Conservation (phyloP, 2,888 invertebrate species). For the Xestia sexstrigata region DNA sequence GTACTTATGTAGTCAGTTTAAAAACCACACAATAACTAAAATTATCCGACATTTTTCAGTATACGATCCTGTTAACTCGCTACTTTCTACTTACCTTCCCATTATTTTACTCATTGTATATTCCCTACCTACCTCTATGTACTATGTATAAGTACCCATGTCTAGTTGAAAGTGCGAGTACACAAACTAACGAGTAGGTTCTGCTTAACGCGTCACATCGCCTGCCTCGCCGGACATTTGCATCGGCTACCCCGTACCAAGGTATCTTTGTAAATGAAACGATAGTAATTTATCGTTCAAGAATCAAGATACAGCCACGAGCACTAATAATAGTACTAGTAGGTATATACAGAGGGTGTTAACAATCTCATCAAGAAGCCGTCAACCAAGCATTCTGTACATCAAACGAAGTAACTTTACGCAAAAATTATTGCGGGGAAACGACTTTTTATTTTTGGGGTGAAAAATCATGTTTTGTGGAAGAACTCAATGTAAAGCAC, state of each 20-base stretch:
- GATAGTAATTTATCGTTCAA: background rate
- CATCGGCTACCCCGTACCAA: constrained; percentile 51
- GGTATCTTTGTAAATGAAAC: constrained; percentile 17
- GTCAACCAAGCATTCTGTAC: too few relatives aligned
- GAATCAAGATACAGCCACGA: background rate
- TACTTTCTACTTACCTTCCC: background rate
- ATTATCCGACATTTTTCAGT: background rate
- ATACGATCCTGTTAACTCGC: background rate
- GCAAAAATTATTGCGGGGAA: too few relatives aligned
- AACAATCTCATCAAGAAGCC: too few relatives aligned
- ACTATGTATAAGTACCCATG: background rate
- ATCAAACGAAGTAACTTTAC: too few relatives aligned
- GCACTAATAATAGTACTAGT: background rate
- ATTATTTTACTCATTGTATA: background rate
- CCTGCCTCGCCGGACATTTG: constrained; percentile 42
- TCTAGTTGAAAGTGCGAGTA: constrained; percentile 59
- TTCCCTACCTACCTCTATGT: background rate
- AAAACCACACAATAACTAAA: background rate
- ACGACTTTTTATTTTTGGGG: too few relatives aligned
- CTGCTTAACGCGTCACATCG: constrained; percentile 36
- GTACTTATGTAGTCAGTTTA: background rate
- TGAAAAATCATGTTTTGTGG: too few relatives aligned
- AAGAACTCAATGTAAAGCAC: too few relatives aligned
- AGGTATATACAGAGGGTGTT: too few relatives aligned
- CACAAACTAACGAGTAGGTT: constrained; percentile 34